Base-by-base conservation (phyloP, 2,113 vertebrate species). In the Phrynocephalus versicolor region DNA sequence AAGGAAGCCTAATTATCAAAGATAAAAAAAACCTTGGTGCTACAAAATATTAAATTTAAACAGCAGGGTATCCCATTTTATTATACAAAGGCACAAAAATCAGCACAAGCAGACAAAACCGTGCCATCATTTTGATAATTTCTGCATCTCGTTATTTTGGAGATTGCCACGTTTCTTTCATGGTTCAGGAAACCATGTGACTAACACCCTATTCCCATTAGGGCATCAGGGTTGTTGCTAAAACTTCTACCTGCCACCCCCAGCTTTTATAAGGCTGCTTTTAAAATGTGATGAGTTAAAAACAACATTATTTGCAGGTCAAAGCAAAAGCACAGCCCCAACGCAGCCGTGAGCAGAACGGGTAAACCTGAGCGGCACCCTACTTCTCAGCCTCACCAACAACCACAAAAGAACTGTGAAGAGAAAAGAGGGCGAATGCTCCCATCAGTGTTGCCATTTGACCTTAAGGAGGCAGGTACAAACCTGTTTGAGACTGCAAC, bases 41-140 rank as follows among this genome's bases (percentile, higher is more conserved):
- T 64, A 80, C 39, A 72, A 85, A 80, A 73, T 64, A 79, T 80
- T 80, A 80, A 62, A 33, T 80, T 64, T 75, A 81, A 57, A 76
- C 27, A 70, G 67, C 41, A 79, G 67, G 67, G 14, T 86, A 37
- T 25, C 35, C 67, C 51, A 64, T 74, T 51, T 58, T 77, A 69
- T 78, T 57, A 58, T 33, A 57, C 33, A 85, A 70, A 78, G n/a
- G 45, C 64, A 70, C 6, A 77, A 57, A 51, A 84, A 3, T 25
- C 37, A 65, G 30, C 19, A 51, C 39, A 51, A 64, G 45, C 57
- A 15, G 25, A 74, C 33, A 64, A 73, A 30, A 30, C 39, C 70
- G 35, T 30, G 14, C 19, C 60, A 55, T 80, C 16, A 60, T 62
- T 41, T 12, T 41, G 35, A 83, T 41, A 39, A 60, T 83, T 30